phyloP scores from a whole-genome alignment of 2,113 vertebrate species.

The Emydocephalus ijimae region DNA sequence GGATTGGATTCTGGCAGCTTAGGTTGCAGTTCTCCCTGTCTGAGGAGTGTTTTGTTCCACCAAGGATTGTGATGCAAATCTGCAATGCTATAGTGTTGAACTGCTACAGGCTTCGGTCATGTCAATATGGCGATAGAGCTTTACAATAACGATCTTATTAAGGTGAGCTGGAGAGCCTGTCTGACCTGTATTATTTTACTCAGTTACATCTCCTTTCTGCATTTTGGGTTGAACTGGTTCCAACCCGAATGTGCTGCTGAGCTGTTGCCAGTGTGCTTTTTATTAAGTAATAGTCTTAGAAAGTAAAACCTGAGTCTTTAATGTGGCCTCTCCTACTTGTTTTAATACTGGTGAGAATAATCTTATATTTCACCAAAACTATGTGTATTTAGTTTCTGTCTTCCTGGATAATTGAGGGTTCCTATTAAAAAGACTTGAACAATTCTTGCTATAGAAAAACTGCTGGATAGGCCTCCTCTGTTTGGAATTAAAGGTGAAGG shows the following conservation, averaged over 20 bases:
- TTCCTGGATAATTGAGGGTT: constrained; percentile 60
- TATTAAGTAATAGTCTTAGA: constrained; percentile 28
- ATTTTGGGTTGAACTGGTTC: constrained; percentile 41
- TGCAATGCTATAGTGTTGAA: constrained; percentile 2
- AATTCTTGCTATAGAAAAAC: constrained; percentile 34
- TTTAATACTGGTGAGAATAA: constrained; percentile 36
- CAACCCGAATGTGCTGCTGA: constrained; percentile 20
- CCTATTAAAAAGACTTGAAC: constrained; percentile 48
- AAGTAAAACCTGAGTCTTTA: constrained; percentile 38
- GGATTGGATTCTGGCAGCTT: constrained; percentile 8
- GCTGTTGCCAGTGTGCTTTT: constrained; percentile 26
- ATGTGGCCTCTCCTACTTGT: constrained; percentile 39
- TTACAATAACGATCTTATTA: background rate
- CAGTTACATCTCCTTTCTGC: constrained; percentile 12
- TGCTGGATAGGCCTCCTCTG: constrained; percentile 7
- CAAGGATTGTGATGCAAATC: constrained; percentile 13
- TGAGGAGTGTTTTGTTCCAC: constrained; percentile 10
- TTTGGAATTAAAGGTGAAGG: constrained; percentile 54
- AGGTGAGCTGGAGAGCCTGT: constrained; percentile 2
- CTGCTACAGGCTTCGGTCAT: background rate
- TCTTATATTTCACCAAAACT: constrained; percentile 56
- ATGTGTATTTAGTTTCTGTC: constrained; percentile 49
- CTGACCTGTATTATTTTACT: constrained; percentile 9
- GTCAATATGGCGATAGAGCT: background rate
- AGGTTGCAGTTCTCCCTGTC: background rate